A percentile compares a stretch with the other conserved stretches of the same genome.
Conservation (phyloP, 2,113 vertebrate species). For the Neolamprologus sp. region DNA sequence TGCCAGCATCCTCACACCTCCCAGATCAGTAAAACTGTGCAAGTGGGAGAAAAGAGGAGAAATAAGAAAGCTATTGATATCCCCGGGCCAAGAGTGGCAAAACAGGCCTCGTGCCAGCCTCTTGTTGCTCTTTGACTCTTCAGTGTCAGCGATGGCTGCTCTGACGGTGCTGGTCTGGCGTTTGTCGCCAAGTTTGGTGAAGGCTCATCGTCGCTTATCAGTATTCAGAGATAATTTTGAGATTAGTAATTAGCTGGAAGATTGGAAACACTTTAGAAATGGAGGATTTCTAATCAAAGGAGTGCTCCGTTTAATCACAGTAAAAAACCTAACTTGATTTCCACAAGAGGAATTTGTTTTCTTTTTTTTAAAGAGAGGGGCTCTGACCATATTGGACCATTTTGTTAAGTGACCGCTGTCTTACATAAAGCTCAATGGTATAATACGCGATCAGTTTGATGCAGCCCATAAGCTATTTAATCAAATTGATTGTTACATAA, state of each 20-base stretch:
- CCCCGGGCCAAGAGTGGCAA: background rate
- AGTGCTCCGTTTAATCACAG: background rate
- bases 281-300: background rate
- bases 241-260: background rate
- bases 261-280: background rate
- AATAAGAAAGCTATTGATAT: slow-evolving; percentile 33
- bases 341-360: background rate
- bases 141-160: background rate
- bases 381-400: background rate
- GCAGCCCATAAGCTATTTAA: slow-evolving; percentile 52
- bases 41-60: background rate
- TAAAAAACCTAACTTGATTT: background rate
- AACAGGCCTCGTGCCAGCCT: background rate
- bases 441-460: slow-evolving; percentile 30
- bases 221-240: background rate
- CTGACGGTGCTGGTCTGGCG: background rate
- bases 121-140: background rate
- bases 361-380: background rate
- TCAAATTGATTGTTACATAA: slow-evolving; percentile 65
- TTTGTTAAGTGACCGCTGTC: slow-evolving; percentile 9
- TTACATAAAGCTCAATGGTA: slow-evolving; percentile 42
- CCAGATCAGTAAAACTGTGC: slow-evolving; percentile 32
- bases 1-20: slow-evolving; percentile 33
- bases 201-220: background rate
- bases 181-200: background rate